Evolutionary conservation across 2,113 vertebrate genomes (phyloP), one percentile per base, ranked within the genome.

Genomic region (Puntigrus tetrazona): DNA sequence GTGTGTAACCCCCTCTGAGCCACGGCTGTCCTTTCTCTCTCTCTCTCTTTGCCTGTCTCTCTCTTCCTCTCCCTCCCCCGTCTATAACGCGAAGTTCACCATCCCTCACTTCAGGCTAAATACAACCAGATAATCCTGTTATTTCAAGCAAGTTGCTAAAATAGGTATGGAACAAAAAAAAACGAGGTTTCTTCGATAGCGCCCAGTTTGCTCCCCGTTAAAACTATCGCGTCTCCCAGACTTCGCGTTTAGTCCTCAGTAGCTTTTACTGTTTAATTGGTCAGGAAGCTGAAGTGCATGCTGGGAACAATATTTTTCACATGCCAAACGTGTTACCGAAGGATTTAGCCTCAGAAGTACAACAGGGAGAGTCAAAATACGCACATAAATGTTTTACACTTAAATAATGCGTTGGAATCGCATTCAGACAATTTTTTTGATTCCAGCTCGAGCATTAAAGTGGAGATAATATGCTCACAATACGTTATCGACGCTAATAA

Each of bases 1-100:
- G 31, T 61, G 47, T 80, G 79, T 83, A 74, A 31, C 83, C 61
- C 83, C 76, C 70, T 43, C 47, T 73, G 83, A 80, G 82, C 73
- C 67, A 22, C 59, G 59, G 13, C 59, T 83, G 29, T 83, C 31
- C 50, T 34, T 34, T 80, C 61, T 50, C 77, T 41, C 77, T 4
- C 36, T 63, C 77, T 6, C 77, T 79, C 55, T 38, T n/a, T 36
- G n/a, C n/a, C 50, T 55, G 7, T 84, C 88, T 75, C 87, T 81
- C 87, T 81, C 86, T 52, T 20, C 57, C 38, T 52, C 20, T 31
- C 38, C 22, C 47, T 50, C 47, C 47, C 47, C 20, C 59, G 29
- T 43, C 70, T 84, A 61, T 61, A 27, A 57, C 29, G 77, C 79
- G 85, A 82, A 47, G 1, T 86, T 70, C 8, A 77, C 34, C 72